These are phyloP conservation scores for Knipowitschia caucasica DNA, from an alignment of 2,797 vertebrate genomes.

Conservation along the genomic window DNA sequence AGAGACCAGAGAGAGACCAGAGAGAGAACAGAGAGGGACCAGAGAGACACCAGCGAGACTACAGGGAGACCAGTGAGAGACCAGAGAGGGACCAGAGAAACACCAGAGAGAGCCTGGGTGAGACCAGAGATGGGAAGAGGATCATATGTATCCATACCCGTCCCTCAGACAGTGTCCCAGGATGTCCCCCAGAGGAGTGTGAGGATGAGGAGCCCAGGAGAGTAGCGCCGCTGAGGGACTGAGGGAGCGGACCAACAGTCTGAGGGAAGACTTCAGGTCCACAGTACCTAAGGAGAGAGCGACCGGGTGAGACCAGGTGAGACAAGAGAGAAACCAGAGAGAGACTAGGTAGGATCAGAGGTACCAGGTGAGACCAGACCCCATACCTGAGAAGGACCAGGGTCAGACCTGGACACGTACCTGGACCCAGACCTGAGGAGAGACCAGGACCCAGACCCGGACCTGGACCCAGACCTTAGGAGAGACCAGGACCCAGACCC, in stretches of 20 bases:
- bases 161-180: constrained; percentile 87
- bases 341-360: too few species aligned
- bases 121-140: background rate
- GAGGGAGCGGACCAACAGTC: constrained; percentile 86
- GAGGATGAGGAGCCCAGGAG: constrained; percentile 89
- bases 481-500: too few species aligned
- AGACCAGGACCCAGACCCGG: too few species aligned
- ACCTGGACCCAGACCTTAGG: too few species aligned
- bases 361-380: too few species aligned
- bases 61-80: too few species aligned
- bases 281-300: constrained; percentile 88
- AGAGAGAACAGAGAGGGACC: background rate
- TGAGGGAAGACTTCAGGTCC: constrained; percentile 85
- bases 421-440: too few species aligned
- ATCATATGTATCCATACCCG: constrained; percentile 81
- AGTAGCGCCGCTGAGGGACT: constrained; percentile 88
- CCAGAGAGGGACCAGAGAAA: background rate
- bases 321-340: background rate
- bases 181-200: constrained; percentile 84
- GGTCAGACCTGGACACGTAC: too few species aligned
- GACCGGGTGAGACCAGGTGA: too few species aligned
- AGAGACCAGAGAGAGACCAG: background rate
- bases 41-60: too few species aligned
- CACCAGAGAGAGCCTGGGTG: background rate
- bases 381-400: too few species aligned